These are phyloP conservation scores for Pegoplata infirma DNA, from an alignment of 2,888 invertebrate species.

Conservation along the genomic window DNA sequence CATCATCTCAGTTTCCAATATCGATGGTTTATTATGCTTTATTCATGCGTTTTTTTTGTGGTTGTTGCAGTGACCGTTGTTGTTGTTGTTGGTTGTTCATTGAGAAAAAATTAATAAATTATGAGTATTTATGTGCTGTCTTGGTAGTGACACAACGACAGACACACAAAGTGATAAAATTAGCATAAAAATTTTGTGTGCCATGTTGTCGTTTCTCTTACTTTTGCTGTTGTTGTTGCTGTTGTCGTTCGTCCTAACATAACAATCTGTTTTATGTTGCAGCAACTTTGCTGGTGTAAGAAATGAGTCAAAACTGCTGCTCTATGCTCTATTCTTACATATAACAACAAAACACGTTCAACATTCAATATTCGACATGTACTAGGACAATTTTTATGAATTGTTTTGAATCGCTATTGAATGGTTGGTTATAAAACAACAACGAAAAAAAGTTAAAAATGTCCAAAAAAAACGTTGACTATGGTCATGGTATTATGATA, in stretches of 20 bases:
- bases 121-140: constrained; percentile 78
- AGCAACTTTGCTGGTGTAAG: constrained; percentile 36
- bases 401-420: constrained; percentile 36
- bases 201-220: constrained; percentile 49
- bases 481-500: constrained; percentile 52
- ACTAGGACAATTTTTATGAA: constrained; percentile 47
- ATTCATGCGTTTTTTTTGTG: constrained; percentile 58
- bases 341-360: not conserved
- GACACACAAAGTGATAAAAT: constrained; percentile 78
- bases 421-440: constrained; percentile 26
- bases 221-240: constrained; percentile 66
- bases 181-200: constrained; percentile 75
- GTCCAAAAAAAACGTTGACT: constrained; percentile 15
- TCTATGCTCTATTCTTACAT: constrained; percentile 5
- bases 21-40: constrained; percentile 57
- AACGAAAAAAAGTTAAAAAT: not conserved
- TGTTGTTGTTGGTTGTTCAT: constrained; percentile 63
- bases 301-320: constrained; percentile 31
- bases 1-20: constrained; percentile 45
- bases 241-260: constrained; percentile 8
- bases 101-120: constrained; percentile 73
- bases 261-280: constrained; percentile 38
- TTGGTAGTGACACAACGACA: constrained; percentile 74
- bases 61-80: constrained; percentile 33
- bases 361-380: constrained; percentile 14